These are phyloP conservation scores for Ascaphus truei DNA, from an alignment of 2,113 vertebrate genomes.

Conservation along the genomic window DNA sequence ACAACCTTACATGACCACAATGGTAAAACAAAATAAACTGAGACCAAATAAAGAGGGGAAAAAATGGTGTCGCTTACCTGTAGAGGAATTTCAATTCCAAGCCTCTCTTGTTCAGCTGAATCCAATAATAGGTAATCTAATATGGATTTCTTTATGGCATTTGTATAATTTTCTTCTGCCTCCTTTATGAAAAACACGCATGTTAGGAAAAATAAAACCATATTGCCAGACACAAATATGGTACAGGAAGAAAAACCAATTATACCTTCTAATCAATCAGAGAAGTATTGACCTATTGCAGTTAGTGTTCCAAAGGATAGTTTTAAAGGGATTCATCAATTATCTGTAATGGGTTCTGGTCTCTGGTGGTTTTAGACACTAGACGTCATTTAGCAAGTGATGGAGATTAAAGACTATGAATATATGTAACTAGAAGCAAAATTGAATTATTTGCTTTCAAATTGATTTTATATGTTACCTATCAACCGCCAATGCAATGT, in stretches of 20 bases:
- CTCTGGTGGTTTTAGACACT: neutral
- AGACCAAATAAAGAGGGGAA: constrained; percentile 31
- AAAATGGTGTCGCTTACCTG: constrained; percentile 42
- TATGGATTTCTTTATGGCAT: constrained; percentile 49
- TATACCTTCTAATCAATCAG: neutral
- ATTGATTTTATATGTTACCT: neutral
- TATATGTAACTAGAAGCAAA: too few relatives aligned
- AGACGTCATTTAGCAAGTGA: too few relatives aligned
- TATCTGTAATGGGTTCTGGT: neutral
- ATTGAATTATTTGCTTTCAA: neutral
- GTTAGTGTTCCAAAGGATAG: neutral
- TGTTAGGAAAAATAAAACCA: neutral
- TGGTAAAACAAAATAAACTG: constrained; percentile 12
- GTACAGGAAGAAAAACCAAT: neutral
- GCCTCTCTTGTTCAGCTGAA: constrained; percentile 42
- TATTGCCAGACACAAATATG: neutral
- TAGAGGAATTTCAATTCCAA: constrained; percentile 48
- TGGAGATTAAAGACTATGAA: neutral
- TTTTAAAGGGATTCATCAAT: neutral
- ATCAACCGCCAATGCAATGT: neutral
- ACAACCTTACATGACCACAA: constrained; percentile 11
- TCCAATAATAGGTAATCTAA: constrained; percentile 49
- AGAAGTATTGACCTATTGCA: neutral
- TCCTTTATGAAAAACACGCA: constrained; percentile 43
- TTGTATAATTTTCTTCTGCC: constrained; percentile 51